Percentiles rank a stretch among this genome's conserved stretches.
Conservation (phyloP, 2,113 vertebrate genomes). For the Pao palembangensis region DNA sequence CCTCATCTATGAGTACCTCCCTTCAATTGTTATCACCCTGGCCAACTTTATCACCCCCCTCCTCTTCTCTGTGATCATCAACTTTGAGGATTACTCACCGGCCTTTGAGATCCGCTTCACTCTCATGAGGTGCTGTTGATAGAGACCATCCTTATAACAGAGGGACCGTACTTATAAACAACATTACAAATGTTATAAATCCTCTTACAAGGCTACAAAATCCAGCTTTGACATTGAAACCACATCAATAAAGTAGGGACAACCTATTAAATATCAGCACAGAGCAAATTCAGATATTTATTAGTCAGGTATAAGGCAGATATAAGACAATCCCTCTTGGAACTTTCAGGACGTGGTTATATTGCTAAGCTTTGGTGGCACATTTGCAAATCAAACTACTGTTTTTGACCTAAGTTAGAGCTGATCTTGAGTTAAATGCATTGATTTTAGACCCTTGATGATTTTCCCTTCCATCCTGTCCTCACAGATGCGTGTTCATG, state of each 20-base stretch:
- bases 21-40: conserved; percentile 91
- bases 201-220: too few relatives aligned
- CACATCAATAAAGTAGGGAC: too few relatives aligned
- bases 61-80: conserved; percentile 85
- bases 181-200: background rate
- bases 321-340: too few relatives aligned
- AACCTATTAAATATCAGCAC: too few relatives aligned
- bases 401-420: too few relatives aligned
- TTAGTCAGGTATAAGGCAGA: too few relatives aligned
- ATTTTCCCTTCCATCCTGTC: background rate
- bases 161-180: background rate
- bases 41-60: conserved; percentile 87
- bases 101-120: conserved; percentile 91
- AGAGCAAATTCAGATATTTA: too few relatives aligned
- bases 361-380: too few relatives aligned
- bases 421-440: background rate
- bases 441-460: background rate
- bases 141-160: too few relatives aligned
- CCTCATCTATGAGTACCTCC: conserved; percentile 86
- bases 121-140: conserved; percentile 79
- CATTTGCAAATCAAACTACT: too few relatives aligned
- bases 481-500: conserved; percentile 88
- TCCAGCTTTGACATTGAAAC: too few relatives aligned
- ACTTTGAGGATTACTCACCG: conserved; percentile 89
- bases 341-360: too few relatives aligned